Base-by-base conservation (phyloP, 2,888 invertebrate species). In the Drosophila suboccidentalis region DNA sequence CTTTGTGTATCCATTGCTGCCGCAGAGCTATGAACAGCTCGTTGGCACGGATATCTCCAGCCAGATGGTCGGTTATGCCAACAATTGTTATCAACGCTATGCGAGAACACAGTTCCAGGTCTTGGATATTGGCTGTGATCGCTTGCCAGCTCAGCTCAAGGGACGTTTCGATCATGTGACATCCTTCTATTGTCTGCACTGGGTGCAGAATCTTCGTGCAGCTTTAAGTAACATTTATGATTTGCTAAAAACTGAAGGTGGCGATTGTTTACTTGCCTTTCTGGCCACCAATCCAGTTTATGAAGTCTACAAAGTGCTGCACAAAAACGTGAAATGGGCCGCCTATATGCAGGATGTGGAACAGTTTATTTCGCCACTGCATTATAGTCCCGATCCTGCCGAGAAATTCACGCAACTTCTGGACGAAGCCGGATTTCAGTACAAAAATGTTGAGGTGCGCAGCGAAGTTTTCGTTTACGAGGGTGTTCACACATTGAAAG, bases 161-260 rank as follows among this genome's bases (percentile, higher is more conserved):
- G 93, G 92, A 57, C 88, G 92, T 32, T 97, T 96, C 84, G 94
- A 95, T 87, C 96, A 96, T 87, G 94, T 95, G 0, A 95, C 96
- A 58, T 97, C 97, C 0, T 96, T 97, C 90, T 96, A 96, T 90
- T 95, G 96, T 71, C 93, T 97, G 4, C 96, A 97, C 86, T 97
- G 97, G 97, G 94, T 97, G 36, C 94, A 94, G 78, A 94, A 96
- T 54, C 92, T 96, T 95, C 81, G 92, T 91, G 93, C 92, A 80
- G 95, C 95, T 0, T 93, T 96, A 60, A 92, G 92, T 61, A 96
- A 96, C 87, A 95, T 97, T 58, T 94, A 94, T 91, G 92, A 94
- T 38, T 91, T 97, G 57, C 91, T 97, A n/a, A 94, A 93, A 60
- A 93, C 93, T 66, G 94, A 94, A 0, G 95, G 94, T 4, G 97